Base-by-base conservation (phyloP, 92 coral and sea anemone genomes). In the Epizoanthus rinbou region DNA sequence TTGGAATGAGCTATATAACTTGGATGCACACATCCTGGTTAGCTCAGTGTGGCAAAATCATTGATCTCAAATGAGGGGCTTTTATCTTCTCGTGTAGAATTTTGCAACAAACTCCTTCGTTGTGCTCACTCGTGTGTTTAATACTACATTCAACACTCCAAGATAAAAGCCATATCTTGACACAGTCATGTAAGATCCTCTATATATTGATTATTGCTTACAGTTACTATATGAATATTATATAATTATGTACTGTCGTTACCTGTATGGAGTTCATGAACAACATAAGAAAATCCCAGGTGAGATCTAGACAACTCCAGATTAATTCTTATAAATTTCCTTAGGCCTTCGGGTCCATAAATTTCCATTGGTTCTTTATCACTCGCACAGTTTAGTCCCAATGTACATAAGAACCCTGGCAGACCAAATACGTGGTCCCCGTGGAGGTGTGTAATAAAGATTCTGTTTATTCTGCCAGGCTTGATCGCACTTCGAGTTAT, bases 371-470 rank as follows among this genome's bases (percentile, higher is more conserved):
- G 87, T 54, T 62, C 69, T 45, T 87, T 90, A 63, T 86, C 84
- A 25, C 83, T 89, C 23, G 93, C 74, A 70, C 88, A 87, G 67
- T 94, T 96, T 22, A 88, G 58, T 39, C 98, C 95, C 76, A 90
- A 84, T 31, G 99, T 96, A 69, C 98, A 96, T 76, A 96, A 76
- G 70, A 96, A 81, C 19, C 99, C 99, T 66, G 99, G 98, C 63
- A 96, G 81, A 9, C 99, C 99, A 64, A 96, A 96, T 23, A 96
- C 39, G 82, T 96, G 99, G 83, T 96, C 99, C 8, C 99, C 98
- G 57, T 96, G 99, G 19, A 96, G 92, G 86, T 96, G 99, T 28
- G 99, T 91, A 6, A 96, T 96, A 56, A 96, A 96, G 75, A 96
- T 94, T 87, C 94, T 96, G 74, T 85, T 94, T 53, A 96, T 82